A percentile compares a stretch with the other conserved stretches of the same genome.
phyloP scores from a whole-genome alignment of 2,113 vertebrate species.

The Phalacrocorax aristotelis region DNA sequence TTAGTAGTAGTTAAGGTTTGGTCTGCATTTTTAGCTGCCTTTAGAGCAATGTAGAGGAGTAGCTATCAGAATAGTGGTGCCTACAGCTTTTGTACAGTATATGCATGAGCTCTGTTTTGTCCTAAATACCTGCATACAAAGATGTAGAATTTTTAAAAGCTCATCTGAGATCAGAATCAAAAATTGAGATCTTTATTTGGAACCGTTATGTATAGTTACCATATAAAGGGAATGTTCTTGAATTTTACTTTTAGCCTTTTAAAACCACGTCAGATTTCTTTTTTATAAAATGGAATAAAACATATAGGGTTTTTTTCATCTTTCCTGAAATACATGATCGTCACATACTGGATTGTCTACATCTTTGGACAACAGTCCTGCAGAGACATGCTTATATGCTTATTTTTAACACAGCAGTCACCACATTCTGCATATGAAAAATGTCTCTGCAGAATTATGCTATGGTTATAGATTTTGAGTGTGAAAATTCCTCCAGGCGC shows the following conservation, averaged over 20 bases:
- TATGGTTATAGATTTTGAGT: background rate
- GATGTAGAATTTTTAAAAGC: accelerated
- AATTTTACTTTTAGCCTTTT: background rate
- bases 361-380: background rate
- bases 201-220: background rate
- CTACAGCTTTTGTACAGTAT: background rate
- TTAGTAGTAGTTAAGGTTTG: background rate
- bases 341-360: background rate
- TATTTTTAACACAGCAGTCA: background rate
- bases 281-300: background rate
- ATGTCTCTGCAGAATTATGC: background rate
- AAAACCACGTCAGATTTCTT: background rate
- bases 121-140: background rate
- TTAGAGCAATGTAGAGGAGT: background rate
- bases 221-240: background rate
- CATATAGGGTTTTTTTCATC: background rate
- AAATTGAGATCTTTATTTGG: background rate
- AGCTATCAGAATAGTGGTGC: accelerated
- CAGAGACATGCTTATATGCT: background rate
- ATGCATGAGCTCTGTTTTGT: background rate
- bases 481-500: background rate
- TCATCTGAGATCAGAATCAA: background rate
- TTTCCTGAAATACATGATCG: background rate
- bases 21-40: background rate
- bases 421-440: background rate